Conservation (phyloP, 1,140 invertebrate species). For the Anastrepha ludens region DNA sequence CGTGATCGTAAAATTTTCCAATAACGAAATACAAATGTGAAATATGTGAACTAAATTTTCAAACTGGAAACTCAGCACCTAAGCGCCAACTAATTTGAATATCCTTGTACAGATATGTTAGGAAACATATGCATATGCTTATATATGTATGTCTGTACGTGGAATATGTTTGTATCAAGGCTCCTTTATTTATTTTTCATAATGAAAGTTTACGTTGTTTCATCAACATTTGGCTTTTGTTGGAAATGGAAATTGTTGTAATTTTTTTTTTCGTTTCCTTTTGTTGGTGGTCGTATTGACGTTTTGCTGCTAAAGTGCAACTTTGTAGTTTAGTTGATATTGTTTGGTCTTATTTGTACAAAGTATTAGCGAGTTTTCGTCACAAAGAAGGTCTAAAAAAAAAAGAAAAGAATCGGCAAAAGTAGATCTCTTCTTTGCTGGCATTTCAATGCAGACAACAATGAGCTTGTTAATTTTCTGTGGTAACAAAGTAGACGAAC, state of each 20-base stretch:
- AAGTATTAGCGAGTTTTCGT: neutral
- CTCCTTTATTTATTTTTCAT: constrained; percentile 16
- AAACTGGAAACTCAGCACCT: constrained; percentile 7
- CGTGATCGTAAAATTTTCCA: constrained; percentile 33
- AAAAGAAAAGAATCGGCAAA: neutral
- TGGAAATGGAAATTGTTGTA: neutral
- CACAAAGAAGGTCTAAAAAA: neutral
- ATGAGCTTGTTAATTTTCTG: constrained; percentile 34
- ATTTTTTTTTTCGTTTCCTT: neutral
- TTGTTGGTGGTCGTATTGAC: neutral
- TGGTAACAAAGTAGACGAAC: constrained; percentile 13
- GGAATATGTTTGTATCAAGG: neutral
- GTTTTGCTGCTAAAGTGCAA: constrained; percentile 12
- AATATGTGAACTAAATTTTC: neutral
- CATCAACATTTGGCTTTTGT: neutral
- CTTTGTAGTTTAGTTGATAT: neutral
- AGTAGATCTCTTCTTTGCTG: neutral
- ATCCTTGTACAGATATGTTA: neutral
- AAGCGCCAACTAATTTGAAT: constrained; percentile 28
- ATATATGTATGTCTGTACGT: neutral
- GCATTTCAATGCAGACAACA: neutral
- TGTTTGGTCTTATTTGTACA: neutral
- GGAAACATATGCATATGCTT: neutral
- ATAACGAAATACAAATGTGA: neutral
- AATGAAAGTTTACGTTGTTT: neutral